A percentile compares a stretch with the other conserved stretches of the same genome.
Conservation (phyloP, 1,140 invertebrate genomes). For the Pinna nobilis region DNA sequence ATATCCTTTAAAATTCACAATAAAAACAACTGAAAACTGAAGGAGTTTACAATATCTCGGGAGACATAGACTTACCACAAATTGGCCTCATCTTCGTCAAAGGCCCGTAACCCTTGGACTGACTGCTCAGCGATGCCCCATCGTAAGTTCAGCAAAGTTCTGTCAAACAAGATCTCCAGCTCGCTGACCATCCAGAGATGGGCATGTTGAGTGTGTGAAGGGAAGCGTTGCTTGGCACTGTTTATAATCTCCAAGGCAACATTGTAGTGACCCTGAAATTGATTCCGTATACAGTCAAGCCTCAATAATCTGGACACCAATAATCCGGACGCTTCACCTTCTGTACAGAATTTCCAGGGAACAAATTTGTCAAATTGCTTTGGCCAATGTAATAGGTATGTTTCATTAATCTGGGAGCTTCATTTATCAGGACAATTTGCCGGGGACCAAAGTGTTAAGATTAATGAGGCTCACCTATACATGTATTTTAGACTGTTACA, state of each 20-base stretch:
- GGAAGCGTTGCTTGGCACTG: slow-evolving; percentile 63
- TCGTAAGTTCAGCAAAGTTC: slow-evolving; percentile 81
- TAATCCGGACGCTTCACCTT: too few relatives aligned
- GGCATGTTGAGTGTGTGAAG: slow-evolving; percentile 49
- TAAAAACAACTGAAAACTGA: background rate
- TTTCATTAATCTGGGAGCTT: too few relatives aligned
- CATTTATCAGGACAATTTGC: too few relatives aligned
- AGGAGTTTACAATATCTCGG: background rate
- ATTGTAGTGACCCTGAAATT: slow-evolving; percentile 62
- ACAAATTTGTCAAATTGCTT: too few relatives aligned
- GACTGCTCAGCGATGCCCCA: slow-evolving; percentile 86
- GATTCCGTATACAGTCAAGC: too few relatives aligned
- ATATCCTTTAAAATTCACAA: background rate
- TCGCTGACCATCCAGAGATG: slow-evolving; percentile 84
- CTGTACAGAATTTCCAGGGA: too few relatives aligned
- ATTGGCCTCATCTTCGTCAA: slow-evolving; percentile 73
- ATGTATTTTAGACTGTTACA: too few relatives aligned
- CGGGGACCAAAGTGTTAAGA: too few relatives aligned
- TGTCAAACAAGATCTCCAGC: slow-evolving; percentile 79
- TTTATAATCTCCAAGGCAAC: slow-evolving; percentile 62
- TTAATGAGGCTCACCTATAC: too few relatives aligned
- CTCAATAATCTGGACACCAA: too few relatives aligned
- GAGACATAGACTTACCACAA: slow-evolving; percentile 62
- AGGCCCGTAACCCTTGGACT: slow-evolving; percentile 83
- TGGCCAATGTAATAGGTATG: too few relatives aligned